Conservation (phyloP, 2,888 invertebrate genomes). For the Sclerodermus sp. region DNA sequence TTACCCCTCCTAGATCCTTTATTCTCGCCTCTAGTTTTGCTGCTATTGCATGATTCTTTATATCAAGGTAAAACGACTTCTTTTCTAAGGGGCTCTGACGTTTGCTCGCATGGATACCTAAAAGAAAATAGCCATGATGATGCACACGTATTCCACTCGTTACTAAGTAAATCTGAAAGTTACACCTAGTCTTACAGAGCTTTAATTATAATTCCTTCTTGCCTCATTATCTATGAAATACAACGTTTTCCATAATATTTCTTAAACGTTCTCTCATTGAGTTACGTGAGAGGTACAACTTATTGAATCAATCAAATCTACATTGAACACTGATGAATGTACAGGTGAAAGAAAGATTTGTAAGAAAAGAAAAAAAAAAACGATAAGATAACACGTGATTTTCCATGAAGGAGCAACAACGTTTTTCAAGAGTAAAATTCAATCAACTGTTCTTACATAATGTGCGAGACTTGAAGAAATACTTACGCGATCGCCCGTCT, state of each 20-base stretch:
- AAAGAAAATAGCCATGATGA: constrained; percentile 15
- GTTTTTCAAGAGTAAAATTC: not conserved
- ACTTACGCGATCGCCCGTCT: constrained; percentile 34
- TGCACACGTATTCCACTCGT: too few relatives aligned
- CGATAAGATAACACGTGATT: not conserved
- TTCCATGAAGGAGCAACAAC: not conserved
- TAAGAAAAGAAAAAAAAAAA: constrained; percentile 3
- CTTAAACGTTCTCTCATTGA: too few relatives aligned
- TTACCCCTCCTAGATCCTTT: constrained; percentile 74
- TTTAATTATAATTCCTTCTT: too few relatives aligned
- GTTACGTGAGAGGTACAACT: too few relatives aligned
- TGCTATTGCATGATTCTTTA: constrained; percentile 70
- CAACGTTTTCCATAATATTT: too few relatives aligned
- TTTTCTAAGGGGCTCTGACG: constrained; percentile 65
- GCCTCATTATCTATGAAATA: too few relatives aligned
- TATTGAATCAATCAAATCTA: too few relatives aligned
- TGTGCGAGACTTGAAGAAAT: too few relatives aligned
- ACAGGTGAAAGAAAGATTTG: not conserved
- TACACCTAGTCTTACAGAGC: not conserved
- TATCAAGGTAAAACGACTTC: constrained; percentile 76
- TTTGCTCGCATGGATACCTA: constrained; percentile 53
- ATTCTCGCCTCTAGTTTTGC: constrained; percentile 70
- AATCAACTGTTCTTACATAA: not conserved
- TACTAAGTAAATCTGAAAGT: not conserved
- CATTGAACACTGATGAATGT: too few relatives aligned